Evolutionary conservation across 2,797 vertebrate genomes (phyloP).

Genomic region (Acipenser oxyrinchus): DNA sequence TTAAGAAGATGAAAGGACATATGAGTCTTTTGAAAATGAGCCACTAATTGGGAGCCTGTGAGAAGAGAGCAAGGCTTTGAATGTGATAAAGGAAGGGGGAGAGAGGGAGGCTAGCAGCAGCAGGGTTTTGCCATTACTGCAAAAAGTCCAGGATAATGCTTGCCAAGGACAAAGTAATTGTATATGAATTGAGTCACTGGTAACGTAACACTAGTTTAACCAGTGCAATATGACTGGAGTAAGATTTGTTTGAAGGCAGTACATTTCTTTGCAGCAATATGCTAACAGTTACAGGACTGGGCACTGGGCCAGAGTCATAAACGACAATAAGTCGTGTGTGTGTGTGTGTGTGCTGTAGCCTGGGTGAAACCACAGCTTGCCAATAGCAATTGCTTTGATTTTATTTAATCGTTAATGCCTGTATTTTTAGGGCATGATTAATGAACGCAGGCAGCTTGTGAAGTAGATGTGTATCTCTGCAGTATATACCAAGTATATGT

Average conservation of each 20-base stretch:
- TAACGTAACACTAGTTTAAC: slow-evolving; percentile 38
- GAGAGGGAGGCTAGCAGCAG: slow-evolving; percentile 51
- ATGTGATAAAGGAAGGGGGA: slow-evolving; percentile 47
- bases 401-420: not conserved
- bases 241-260: slow-evolving; percentile 14
- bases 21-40: slow-evolving; percentile 58
- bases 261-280: slow-evolving; percentile 25
- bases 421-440: slow-evolving; percentile 19
- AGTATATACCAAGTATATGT: not conserved
- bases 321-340: not conserved
- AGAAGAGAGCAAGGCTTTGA: slow-evolving; percentile 51
- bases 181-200: slow-evolving; percentile 38
- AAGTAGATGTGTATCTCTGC: not conserved
- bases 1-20: slow-evolving; percentile 74
- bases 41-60: slow-evolving; percentile 76
- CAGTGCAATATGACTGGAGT: slow-evolving; percentile 24
- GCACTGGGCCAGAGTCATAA: not conserved
- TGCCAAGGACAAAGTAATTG: slow-evolving; percentile 55
- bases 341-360: not conserved
- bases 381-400: not conserved
- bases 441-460: not conserved
- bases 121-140: slow-evolving; percentile 69
- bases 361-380: not conserved
- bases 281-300: slow-evolving; percentile 9
- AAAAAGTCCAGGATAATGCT: slow-evolving; percentile 53